Percentiles rank a stretch among this genome's conserved stretches.
These are phyloP conservation scores for Pyrocoelia pectoralis DNA, from an alignment of 2,888 invertebrate genomes.

Conservation along the genomic window DNA sequence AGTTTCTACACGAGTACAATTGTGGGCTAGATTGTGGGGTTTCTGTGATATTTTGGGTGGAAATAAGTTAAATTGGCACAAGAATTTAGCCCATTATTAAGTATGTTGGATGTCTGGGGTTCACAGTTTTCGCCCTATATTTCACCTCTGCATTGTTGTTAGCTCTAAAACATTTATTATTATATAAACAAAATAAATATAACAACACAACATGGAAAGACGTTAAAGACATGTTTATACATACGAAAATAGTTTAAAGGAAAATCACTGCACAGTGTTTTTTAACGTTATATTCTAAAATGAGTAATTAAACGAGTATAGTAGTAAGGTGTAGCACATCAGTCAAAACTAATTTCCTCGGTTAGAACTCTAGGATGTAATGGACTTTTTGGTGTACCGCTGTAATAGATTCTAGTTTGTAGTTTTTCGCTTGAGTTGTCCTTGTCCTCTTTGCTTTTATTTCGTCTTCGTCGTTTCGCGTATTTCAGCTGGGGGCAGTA, in stretches of 20 bases:
- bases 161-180: conserved; percentile 2
- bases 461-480: conserved; percentile 61
- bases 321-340: not conserved
- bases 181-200: conserved; percentile 23
- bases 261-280: conserved; percentile 9
- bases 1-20: too few species aligned
- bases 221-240: not conserved
- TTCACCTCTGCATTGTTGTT: too few species aligned
- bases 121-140: too few species aligned
- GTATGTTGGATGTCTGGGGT: too few species aligned
- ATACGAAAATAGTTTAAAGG: not conserved
- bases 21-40: too few species aligned
- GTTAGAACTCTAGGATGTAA: conserved; percentile 68
- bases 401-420: conserved; percentile 65
- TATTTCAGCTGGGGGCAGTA: conserved; percentile 40
- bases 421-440: conserved; percentile 55
- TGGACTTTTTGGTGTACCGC: conserved; percentile 64
- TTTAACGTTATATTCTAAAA: not conserved
- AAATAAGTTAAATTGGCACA: too few species aligned
- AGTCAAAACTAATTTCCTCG: conserved; percentile 55
- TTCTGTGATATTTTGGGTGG: too few species aligned
- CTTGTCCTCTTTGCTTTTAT: conserved; percentile 57
- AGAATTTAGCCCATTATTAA: too few species aligned
- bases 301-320: not conserved
- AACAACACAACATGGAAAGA: conserved; percentile 16